A percentile compares a stretch with the other conserved stretches of the same genome.
Evolutionary conservation across 2,888 invertebrate species (phyloP).

Genomic region (Drosophila cognata): DNA sequence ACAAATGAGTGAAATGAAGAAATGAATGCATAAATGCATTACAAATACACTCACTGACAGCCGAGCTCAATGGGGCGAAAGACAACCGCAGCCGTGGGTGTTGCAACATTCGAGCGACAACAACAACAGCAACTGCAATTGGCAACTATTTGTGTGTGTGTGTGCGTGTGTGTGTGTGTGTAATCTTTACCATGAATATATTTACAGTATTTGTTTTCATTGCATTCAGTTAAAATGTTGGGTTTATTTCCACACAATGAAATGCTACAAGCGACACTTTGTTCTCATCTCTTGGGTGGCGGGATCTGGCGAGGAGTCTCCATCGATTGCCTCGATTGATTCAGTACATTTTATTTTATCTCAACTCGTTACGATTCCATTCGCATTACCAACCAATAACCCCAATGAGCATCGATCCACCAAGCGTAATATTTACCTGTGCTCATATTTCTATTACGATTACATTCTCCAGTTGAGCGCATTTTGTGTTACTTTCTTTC

Average conservation of each 20-base stretch:
- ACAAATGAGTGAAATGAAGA: conserved; percentile 57
- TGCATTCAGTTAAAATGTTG: conserved; percentile 75
- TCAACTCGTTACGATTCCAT: conserved; percentile 26
- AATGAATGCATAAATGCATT: conserved; percentile 61
- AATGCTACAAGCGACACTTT: conserved; percentile 4
- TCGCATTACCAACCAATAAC: conserved; percentile 33
- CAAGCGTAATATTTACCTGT: conserved; percentile 24
- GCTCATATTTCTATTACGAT: conserved; percentile 17
- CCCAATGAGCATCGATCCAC: conserved; percentile 14
- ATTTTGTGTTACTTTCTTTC: not conserved
- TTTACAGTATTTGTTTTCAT: conserved; percentile 77
- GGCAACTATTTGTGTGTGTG: conserved; percentile 22
- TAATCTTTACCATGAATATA: conserved; percentile 67
- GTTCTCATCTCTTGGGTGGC: conserved; percentile 16
- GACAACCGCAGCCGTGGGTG: conserved; percentile 52
- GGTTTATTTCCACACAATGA: conserved; percentile 46
- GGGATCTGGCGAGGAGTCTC: not conserved
- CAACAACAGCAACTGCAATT: conserved; percentile 34
- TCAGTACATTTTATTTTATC: conserved; percentile 11
- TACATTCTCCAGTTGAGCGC: conserved; percentile 5
- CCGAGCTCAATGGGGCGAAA: conserved; percentile 38
- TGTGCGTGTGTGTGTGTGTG: conserved; percentile 16
- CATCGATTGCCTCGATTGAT: conserved; percentile 34
- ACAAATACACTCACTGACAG: conserved; percentile 43
- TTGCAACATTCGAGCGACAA: conserved; percentile 36